Percentiles rank a stretch among this genome's conserved stretches.
Evolutionary conservation across 1,140 invertebrate genomes (phyloP).

Genomic region (Globodera rostochiensis): DNA sequence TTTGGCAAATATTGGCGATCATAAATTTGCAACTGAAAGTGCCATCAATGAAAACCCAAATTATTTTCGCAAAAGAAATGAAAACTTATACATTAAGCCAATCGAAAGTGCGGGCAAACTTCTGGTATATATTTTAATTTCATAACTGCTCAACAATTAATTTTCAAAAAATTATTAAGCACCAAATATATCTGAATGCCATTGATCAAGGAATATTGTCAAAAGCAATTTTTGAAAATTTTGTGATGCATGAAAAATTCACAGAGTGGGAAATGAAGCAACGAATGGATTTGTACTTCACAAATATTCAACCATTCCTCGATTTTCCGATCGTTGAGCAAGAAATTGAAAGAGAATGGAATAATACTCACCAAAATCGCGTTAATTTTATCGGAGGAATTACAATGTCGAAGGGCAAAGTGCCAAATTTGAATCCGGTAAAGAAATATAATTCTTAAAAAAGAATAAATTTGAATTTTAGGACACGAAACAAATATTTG

Average conservation of each 20-base stretch:
- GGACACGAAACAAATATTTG: constrained; percentile 33
- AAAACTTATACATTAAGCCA: not conserved
- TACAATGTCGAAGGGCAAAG: not conserved
- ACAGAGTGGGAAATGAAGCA: not conserved
- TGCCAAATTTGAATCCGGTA: not conserved
- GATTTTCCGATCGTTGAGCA: not conserved
- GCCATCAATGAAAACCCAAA: not conserved
- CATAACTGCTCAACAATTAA: not conserved
- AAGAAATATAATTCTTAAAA: not conserved
- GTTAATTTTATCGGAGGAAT: not conserved
- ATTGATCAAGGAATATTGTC: not conserved
- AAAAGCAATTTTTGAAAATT: not conserved
- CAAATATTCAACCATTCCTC: too few species aligned
- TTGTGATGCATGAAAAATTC: not conserved
- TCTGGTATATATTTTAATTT: not conserved
- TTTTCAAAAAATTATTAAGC: not conserved
- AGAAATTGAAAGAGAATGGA: not conserved
- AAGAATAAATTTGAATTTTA: not conserved
- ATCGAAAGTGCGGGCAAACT: not conserved
- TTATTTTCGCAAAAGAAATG: not conserved
- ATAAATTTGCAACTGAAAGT: not conserved
- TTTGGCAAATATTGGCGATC: not conserved
- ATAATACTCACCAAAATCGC: not conserved
- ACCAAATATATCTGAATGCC: not conserved
- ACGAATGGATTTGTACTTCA: too few species aligned